Base-by-base conservation (phyloP, 2,113 vertebrate species). In the Semnornis frantzii region DNA sequence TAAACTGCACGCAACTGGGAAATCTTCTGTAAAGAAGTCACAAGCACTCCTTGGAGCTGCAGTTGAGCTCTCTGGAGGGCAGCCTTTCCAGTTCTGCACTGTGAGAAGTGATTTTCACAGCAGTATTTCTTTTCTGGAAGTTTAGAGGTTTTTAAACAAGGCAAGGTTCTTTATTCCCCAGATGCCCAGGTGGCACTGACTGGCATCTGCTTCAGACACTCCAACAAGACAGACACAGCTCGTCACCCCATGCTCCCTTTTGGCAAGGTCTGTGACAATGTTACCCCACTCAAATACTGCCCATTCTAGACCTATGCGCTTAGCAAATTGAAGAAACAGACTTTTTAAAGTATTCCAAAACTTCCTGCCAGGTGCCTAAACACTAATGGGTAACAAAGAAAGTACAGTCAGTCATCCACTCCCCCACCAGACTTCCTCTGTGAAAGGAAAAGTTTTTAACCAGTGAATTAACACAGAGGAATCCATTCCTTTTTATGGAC, bases 311-410 rank as follows among this genome's bases (percentile, higher is more conserved):
- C 15, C 30, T 15, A 15, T 81, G 94, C 94, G 92, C 81, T 79
- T 69, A 87, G 90, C 52, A 93, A 94, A 79, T 78, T 87, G 25
- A 82, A 74, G 58, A 74, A 92, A 73, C 37, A 92, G 82, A 85
- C 97, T 96, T 96, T 89, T 42, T 96, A 87, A 97, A 95, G 77
- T 93, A 96, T 95, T 96, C 90, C 68, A 83, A 94, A 83, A 94
- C 96, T 98, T 98, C 98, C 98, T 98, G 98, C 95, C 95, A 95
- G 86, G 87, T 97, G 95, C 95, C 93, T 96, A 97, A 98, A 97
- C 94, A 96, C 92, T 87, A 96, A 95, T 80, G 93, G 96, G 89
- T 82, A 93, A 96, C 93, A 97, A 98, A 96, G 85, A 92, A 93
- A 94, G 95, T 92, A 94, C 74, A 94, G 80, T 77, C 71, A 93